These are phyloP conservation scores for Lamellibrachia luymesi DNA, from an alignment of 1,140 invertebrate genomes.

Conservation along the genomic window DNA sequence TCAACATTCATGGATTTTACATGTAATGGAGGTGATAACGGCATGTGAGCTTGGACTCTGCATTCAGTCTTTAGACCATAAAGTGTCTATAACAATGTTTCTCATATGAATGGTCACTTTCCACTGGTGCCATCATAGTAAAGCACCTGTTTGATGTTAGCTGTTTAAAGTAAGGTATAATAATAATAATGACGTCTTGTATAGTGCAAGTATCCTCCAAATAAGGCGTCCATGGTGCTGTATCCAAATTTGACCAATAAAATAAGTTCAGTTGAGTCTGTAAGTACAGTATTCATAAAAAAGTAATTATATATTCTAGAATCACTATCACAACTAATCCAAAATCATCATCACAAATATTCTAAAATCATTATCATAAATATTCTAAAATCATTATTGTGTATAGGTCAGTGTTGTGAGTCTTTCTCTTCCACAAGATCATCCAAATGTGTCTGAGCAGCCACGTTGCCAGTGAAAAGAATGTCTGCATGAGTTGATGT, in stretches of 20 bases:
- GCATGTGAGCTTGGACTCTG: neutral
- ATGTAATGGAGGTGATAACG: neutral
- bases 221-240: too few relatives aligned
- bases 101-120: neutral
- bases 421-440: neutral
- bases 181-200: too few relatives aligned
- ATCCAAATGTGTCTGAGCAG: neutral
- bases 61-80: neutral
- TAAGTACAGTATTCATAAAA: too few relatives aligned
- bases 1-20: neutral
- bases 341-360: too few relatives aligned
- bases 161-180: neutral
- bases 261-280: too few relatives aligned
- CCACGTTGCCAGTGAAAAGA: neutral
- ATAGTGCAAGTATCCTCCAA: too few relatives aligned
- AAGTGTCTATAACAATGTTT: neutral
- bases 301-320: too few relatives aligned
- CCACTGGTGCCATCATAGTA: neutral
- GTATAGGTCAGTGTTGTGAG: neutral
- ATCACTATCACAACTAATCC: too few relatives aligned
- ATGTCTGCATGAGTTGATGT: neutral
- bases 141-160: neutral
- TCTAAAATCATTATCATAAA: too few relatives aligned
- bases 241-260: too few relatives aligned
- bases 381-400: too few relatives aligned